Conservation (phyloP, 2,797 vertebrate genomes). For the Microctenopoma lineatum region DNA sequence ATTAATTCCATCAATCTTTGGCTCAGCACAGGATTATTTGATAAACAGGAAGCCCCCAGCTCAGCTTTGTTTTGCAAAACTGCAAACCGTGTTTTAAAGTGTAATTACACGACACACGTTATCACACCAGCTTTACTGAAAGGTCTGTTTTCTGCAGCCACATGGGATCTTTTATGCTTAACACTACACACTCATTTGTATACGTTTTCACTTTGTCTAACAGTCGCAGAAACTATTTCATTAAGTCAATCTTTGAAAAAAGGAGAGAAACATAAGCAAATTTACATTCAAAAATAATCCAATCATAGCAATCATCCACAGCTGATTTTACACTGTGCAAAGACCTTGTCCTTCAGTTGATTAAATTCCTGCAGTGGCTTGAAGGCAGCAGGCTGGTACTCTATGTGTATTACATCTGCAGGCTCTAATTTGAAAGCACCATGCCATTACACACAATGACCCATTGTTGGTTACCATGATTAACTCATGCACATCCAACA, state of each 20-base stretch:
- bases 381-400: slow-evolving; percentile 18
- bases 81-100: not conserved
- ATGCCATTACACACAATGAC: slow-evolving; percentile 25
- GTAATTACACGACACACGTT: not conserved
- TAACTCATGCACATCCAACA: slow-evolving; percentile 28
- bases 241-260: not conserved
- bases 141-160: slow-evolving; percentile 2
- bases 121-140: not conserved
- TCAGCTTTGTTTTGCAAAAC: slow-evolving; percentile 6
- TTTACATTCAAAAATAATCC: not conserved
- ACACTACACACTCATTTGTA: not conserved
- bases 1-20: slow-evolving; percentile 14
- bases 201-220: not conserved
- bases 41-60: not conserved
- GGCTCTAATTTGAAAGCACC: slow-evolving; percentile 36
- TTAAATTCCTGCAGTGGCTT: slow-evolving; percentile 30
- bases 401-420: slow-evolving; percentile 27
- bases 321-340: slow-evolving; percentile 21
- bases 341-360: slow-evolving; percentile 28
- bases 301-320: slow-evolving; percentile 3
- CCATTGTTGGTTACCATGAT: slow-evolving; percentile 28
- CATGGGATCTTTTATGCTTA: not conserved
- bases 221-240: not conserved
- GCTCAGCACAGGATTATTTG: not conserved
- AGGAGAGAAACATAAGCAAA: not conserved